Conservation (phyloP, 2,888 invertebrate species). For the Norana najaformis region DNA sequence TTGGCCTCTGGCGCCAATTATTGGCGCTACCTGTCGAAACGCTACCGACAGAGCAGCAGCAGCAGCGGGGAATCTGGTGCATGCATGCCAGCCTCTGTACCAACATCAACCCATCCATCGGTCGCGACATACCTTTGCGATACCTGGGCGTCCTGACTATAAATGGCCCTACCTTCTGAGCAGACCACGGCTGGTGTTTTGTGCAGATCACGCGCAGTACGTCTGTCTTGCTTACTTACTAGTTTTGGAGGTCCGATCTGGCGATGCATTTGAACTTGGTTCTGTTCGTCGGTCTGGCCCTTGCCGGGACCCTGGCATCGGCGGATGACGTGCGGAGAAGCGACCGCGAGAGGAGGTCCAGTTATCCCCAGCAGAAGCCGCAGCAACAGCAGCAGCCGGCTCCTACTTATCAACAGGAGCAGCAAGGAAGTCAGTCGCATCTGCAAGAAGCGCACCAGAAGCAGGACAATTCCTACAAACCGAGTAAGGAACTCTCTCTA, state of each 20-base stretch:
- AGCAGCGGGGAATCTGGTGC: not conserved
- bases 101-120: not conserved
- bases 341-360: not conserved
- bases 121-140: not conserved
- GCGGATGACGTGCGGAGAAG: not conserved
- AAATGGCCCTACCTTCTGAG: not conserved
- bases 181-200: not conserved
- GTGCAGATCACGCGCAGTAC: not conserved
- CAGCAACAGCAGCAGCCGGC: not conserved
- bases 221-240: not conserved
- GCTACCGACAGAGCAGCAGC: no score
- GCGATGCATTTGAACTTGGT: not conserved
- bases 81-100: not conserved
- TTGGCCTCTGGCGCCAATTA: not conserved
- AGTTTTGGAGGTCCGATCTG: not conserved
- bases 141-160: not conserved
- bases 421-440: not conserved
- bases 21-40: not conserved
- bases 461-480: not conserved
- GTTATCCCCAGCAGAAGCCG: not conserved
- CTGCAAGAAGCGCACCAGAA: not conserved
- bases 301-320: not conserved
- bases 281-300: not conserved
- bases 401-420: not conserved
- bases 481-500: not conserved